Conservation (phyloP, 2,888 invertebrate genomes). For the Phengaris arion region DNA sequence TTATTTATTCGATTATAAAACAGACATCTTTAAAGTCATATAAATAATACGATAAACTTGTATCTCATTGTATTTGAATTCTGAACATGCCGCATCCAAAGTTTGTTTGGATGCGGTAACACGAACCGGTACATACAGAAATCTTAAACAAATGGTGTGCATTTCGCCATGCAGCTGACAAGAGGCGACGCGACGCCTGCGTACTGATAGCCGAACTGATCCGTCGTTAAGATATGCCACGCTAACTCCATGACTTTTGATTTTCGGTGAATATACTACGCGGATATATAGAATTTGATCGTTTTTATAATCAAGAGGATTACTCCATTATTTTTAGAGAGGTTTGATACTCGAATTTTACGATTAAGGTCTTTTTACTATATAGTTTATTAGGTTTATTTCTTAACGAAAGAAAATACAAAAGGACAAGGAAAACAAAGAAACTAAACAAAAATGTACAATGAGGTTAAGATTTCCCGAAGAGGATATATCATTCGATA, state of each 20-base stretch:
- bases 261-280: slow-evolving; percentile 18
- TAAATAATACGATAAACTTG: neutral
- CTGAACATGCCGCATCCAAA: neutral
- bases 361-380: too few relatives aligned
- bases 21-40: neutral
- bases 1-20: too few relatives aligned
- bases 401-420: too few relatives aligned
- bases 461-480: neutral
- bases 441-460: neutral
- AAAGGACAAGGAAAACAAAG: neutral
- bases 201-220: slow-evolving; percentile 40
- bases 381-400: too few relatives aligned
- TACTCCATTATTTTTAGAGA: neutral
- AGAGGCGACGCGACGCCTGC: slow-evolving; percentile 37
- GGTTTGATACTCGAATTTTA: too few relatives aligned
- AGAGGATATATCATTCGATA: slow-evolving; percentile 10
- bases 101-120: neutral
- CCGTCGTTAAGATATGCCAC: slow-evolving; percentile 38
- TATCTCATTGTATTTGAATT: neutral
- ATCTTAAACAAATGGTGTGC: slow-evolving; percentile 30
- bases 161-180: slow-evolving; percentile 36
- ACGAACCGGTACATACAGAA: slow-evolving; percentile 6
- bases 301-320: neutral
- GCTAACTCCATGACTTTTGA: slow-evolving; percentile 29
- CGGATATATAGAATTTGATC: neutral